Base-by-base conservation (phyloP, 2,888 invertebrate species). In the Trypoxylon attenuatum region DNA sequence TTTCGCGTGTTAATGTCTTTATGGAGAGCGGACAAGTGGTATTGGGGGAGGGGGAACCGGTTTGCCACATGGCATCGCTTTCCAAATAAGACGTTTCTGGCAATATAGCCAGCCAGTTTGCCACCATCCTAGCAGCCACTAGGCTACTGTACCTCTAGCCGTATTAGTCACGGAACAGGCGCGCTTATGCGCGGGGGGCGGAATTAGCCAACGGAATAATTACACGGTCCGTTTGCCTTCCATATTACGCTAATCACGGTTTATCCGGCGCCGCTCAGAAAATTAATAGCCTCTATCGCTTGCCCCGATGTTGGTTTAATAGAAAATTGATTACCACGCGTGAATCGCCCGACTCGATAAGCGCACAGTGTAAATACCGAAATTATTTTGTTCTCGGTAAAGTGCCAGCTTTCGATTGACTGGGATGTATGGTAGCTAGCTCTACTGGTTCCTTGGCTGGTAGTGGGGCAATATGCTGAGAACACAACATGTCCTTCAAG, bases 1-100 rank as follows among this genome's bases (percentile, higher is more conserved):
- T 68, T 73, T 82, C 73, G 79, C 79, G 78, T 78, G 81, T 77
- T 82, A 80, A 82, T 77, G 82, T 78, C 81, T 82, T 81, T 72
- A 82, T 81, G 71, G 58, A 57, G 72, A 55, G 27, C 57, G 61
- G n/a, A 33, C n/a, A 50, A 49, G 65, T 43, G 39, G 43, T 27
- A 63, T 61, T 60, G 54, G 60, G 59, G 38, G 33, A 33, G n/a
- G 13, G 19, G 45, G 69, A 66, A 76, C 78, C 72, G 71, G 72
- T 71, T 73, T 57, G 19, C 60, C 75, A 62, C 62, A 53, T 75
- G 71, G 68, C 63, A 45, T 18, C 56, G 45, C 66, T 75, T 55
- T 55, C 47, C 27, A 59, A 63, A 60, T 63, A 56, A 69, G 67
- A 67, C 52, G 49, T 67, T 62, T 47, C 43, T 25, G 21, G 50